A percentile compares a stretch with the other conserved stretches of the same genome.
phyloP scores from a whole-genome alignment of 2,888 invertebrate genomes.

The Oscheius sp. region DNA sequence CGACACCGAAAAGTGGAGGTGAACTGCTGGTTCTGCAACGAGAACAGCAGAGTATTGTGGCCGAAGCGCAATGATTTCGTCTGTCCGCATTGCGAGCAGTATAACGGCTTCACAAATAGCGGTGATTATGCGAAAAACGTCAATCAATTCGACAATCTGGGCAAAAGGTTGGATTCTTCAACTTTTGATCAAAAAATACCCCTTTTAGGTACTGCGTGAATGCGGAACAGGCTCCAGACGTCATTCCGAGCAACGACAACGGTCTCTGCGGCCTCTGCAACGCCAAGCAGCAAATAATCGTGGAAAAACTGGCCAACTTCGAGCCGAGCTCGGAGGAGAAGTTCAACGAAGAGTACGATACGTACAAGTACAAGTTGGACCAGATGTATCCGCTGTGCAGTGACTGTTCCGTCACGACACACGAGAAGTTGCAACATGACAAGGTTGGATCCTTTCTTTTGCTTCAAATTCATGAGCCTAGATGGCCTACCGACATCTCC shows the following conservation, averaged over 20 bases:
- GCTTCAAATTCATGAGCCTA: neutral
- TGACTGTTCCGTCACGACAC: conserved; percentile 52
- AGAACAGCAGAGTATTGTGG: conserved; percentile 40
- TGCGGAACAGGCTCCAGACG: neutral
- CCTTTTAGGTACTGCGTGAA: conserved; percentile 9
- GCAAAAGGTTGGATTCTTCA: conserved; percentile 16
- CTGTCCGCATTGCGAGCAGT: conserved; percentile 60
- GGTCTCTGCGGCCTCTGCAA: conserved; percentile 59
- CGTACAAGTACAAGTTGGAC: conserved; percentile 53
- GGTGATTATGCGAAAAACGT: conserved; percentile 57
- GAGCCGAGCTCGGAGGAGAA: conserved; percentile 50
- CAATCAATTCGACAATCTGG: neutral
- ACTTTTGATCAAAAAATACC: neutral
- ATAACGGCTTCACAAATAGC: conserved; percentile 61
- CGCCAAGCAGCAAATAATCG: conserved; percentile 50
- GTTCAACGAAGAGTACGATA: conserved; percentile 59
- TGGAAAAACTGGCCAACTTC: conserved; percentile 50
- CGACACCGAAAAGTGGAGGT: conserved; percentile 39
- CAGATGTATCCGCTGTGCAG: conserved; percentile 57
- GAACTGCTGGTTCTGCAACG: conserved; percentile 65
- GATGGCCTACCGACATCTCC: conserved; percentile 7
- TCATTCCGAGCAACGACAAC: conserved; percentile 37
- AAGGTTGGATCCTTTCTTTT: conserved; percentile 36
- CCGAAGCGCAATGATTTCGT: conserved; percentile 47
- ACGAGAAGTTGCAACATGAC: conserved; percentile 51